phyloP scores from a whole-genome alignment of 1,140 invertebrate genomes.

The Pararge aegeria region DNA sequence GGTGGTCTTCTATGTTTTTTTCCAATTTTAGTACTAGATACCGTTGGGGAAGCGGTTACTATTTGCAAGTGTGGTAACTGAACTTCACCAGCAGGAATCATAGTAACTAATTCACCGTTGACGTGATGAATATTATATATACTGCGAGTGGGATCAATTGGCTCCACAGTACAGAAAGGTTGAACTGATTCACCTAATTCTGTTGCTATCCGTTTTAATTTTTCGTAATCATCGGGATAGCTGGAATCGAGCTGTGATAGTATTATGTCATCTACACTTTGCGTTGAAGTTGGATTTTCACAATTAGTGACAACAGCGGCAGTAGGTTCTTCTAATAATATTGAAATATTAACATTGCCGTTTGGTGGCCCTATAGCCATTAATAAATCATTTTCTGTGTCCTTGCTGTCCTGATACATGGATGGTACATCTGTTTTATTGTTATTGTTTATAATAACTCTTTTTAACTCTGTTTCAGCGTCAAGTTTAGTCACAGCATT shows the following conservation, averaged over 20 bases:
- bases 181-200: slow-evolving; percentile 86
- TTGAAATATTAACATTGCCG: slow-evolving; percentile 74
- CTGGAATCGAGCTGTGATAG: slow-evolving; percentile 84
- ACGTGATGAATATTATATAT: slow-evolving; percentile 79
- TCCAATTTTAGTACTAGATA: slow-evolving; percentile 78
- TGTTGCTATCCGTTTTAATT: slow-evolving; percentile 86
- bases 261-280: slow-evolving; percentile 86
- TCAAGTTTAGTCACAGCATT: slow-evolving; percentile 59
- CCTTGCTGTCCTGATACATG: slow-evolving; percentile 66
- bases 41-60: slow-evolving; percentile 71
- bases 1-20: slow-evolving; percentile 77
- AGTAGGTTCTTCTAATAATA: slow-evolving; percentile 70
- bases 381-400: slow-evolving; percentile 62
- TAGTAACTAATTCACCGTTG: slow-evolving; percentile 73
- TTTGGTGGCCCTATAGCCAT: slow-evolving; percentile 72
- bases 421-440: slow-evolving; percentile 76
- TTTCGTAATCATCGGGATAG: slow-evolving; percentile 87
- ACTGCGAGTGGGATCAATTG: slow-evolving; percentile 72
- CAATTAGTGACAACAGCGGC: slow-evolving; percentile 65
- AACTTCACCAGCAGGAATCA: slow-evolving; percentile 70
- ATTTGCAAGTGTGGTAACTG: slow-evolving; percentile 77
- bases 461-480: slow-evolving; percentile 60
- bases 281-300: slow-evolving; percentile 82
- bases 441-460: slow-evolving; percentile 72
- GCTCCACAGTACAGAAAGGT: slow-evolving; percentile 85